Conservation (phyloP, 2,888 invertebrate species). For the Andrena marginata region DNA sequence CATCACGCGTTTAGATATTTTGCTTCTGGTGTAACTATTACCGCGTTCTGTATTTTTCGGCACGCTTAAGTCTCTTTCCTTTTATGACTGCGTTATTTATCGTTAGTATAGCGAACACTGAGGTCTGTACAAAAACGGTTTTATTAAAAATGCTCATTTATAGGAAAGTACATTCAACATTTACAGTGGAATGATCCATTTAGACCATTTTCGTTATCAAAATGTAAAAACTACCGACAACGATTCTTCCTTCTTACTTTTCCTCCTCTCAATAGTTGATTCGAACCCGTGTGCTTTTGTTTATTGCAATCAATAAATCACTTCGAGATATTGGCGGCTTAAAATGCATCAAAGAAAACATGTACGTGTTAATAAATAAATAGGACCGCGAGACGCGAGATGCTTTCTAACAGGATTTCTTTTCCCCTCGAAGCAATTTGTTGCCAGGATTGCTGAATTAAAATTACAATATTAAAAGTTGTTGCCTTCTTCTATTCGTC, state of each 20-base stretch:
- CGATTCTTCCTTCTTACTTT: not conserved
- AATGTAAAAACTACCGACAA: conserved; percentile 34
- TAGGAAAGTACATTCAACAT: conserved; percentile 76
- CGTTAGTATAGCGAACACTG: not conserved
- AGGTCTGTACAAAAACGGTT: conserved; percentile 79
- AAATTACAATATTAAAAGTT: not conserved
- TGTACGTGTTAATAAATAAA: conserved; percentile 49
- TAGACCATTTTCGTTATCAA: conserved; percentile 50
- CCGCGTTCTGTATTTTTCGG: too few relatives aligned
- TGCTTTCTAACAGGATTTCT: not conserved
- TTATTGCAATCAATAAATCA: conserved; percentile 2
- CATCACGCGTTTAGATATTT: not conserved
- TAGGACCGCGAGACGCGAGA: not conserved
- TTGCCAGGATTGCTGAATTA: not conserved
- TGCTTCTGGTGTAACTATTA: not conserved
- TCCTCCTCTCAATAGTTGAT: conserved; percentile 10
- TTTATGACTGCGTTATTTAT: not conserved
- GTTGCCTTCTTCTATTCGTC: not conserved
- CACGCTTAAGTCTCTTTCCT: not conserved
- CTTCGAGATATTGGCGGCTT: not conserved
- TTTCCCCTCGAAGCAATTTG: not conserved
- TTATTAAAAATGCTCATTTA: conserved; percentile 79
- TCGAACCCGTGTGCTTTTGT: conserved; percentile 26
- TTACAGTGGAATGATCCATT: conserved; percentile 70
- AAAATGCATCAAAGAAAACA: conserved; percentile 44